Base-by-base conservation (phyloP, 53 echinoderm and acorn worm species). In the Hippasteria phrygiana region DNA sequence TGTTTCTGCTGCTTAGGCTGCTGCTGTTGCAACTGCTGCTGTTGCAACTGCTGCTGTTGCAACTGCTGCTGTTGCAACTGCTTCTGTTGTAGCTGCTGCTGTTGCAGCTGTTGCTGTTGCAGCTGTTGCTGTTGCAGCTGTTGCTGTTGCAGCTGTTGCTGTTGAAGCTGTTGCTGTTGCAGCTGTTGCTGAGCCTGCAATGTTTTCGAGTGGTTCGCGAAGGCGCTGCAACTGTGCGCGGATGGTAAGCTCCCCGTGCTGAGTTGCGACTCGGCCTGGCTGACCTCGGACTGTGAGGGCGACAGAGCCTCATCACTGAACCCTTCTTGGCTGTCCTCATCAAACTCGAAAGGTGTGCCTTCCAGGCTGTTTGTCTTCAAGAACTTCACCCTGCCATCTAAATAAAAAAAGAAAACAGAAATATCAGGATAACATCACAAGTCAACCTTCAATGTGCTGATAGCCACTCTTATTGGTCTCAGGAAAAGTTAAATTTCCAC, bases 341-440 rank as follows among this genome's bases (percentile, higher is more conserved):
- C 94, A 82, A 93, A 92, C 59, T 97, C 93, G 55, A 55, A 76
- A 37, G 88, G 81, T 10, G 10, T 29, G n/a, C 8, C 17, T 39
- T 94, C 91, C 50, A 91, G 73, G 35, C 90, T 93, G 72, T 88
- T 92, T 26, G 99, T 96, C 88, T 99, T 99, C 62, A 94, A 67
- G 62, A 99, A 99, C 67, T 90, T 91, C 69, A 99, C 94, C 67
- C 85, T 83, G 54, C 99, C 99, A 93, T 95, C 99, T 99, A 93
- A 20, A 74, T 24, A 33, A 48, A 45, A 48, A 72, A 43, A 62
- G 36, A 76, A 36, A 69, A 88, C 41, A 93, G 34, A 3, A 24
- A 59, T 59, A 26, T 26, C n/a, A 20, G 59, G 4, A 59, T n/a
- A 3, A 20, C 22, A 59, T 59, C 2, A 55, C 17, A 2, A 17